Conservation (phyloP, 2,888 invertebrate species). For the Trisateles emortualis region DNA sequence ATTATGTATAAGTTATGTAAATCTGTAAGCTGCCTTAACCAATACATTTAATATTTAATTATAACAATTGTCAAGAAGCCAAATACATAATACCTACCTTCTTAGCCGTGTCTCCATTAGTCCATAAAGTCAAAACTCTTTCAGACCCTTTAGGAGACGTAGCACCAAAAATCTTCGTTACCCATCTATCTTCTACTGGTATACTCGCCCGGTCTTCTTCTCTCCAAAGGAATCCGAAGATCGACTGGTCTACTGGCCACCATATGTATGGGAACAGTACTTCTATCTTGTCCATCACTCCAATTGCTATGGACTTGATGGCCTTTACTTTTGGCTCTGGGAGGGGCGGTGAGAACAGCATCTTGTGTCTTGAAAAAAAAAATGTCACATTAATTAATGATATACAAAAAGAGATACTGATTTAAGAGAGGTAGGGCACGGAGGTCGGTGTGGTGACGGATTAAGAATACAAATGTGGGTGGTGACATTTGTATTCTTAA, state of each 20-base stretch:
- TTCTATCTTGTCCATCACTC: background rate
- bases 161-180: background rate
- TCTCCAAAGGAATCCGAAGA: background rate
- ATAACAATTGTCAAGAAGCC: too few species aligned
- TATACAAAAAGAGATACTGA: too few species aligned
- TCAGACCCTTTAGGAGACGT: background rate
- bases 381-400: too few species aligned
- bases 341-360: background rate
- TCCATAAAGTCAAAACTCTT: background rate
- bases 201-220: background rate
- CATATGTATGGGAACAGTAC: background rate
- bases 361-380: background rate
- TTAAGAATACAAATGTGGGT: too few species aligned
- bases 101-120: background rate
- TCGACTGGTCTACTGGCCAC: background rate
- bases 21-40: too few species aligned
- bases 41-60: too few species aligned
- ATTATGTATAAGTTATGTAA: too few species aligned
- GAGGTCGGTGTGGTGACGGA: too few species aligned
- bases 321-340: background rate
- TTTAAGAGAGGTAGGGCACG: too few species aligned
- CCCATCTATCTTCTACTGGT: background rate
- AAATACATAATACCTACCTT: background rate
- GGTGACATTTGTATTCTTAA: too few species aligned
- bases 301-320: background rate